These are phyloP conservation scores for Vulpes lagopus DNA, from an alignment of 2,113 vertebrate species.

Conservation along the genomic window DNA sequence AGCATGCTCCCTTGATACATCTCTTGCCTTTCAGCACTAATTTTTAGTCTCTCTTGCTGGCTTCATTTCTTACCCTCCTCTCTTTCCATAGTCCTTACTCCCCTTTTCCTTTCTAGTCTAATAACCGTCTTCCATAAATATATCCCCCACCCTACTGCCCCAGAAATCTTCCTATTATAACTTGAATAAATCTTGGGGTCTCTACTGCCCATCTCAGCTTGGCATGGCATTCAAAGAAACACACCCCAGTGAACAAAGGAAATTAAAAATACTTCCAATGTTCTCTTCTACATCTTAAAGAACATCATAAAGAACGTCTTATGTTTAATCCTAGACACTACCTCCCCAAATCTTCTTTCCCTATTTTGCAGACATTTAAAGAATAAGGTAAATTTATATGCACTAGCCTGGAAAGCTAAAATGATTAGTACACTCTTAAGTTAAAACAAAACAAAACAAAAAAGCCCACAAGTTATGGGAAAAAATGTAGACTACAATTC, in stretches of 20 bases:
- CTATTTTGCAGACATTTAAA: background rate
- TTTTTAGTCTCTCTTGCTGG: background rate
- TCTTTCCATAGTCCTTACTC: background rate
- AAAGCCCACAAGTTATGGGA: background rate
- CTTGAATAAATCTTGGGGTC: background rate
- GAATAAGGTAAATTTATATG: background rate
- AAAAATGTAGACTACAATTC: background rate
- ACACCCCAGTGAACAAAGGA: background rate
- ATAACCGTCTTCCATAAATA: background rate
- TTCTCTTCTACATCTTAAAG: background rate
- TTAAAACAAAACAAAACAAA: background rate
- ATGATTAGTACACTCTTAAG: background rate
- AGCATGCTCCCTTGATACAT: background rate
- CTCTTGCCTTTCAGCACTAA: background rate
- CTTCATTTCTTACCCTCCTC: background rate
- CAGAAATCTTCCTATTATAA: background rate
- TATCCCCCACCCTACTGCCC: background rate
- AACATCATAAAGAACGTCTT: background rate
- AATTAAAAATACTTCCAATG: background rate
- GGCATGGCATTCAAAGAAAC: constrained; percentile 12
- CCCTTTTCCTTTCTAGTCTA: background rate
- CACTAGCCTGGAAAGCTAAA: background rate
- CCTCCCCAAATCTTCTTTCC: background rate
- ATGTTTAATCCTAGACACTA: background rate
- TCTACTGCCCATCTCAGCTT: background rate